Evolutionary conservation across 2,888 invertebrate species (phyloP), one percentile per base, ranked within the genome.

Genomic region (Thelaira solivaga): DNA sequence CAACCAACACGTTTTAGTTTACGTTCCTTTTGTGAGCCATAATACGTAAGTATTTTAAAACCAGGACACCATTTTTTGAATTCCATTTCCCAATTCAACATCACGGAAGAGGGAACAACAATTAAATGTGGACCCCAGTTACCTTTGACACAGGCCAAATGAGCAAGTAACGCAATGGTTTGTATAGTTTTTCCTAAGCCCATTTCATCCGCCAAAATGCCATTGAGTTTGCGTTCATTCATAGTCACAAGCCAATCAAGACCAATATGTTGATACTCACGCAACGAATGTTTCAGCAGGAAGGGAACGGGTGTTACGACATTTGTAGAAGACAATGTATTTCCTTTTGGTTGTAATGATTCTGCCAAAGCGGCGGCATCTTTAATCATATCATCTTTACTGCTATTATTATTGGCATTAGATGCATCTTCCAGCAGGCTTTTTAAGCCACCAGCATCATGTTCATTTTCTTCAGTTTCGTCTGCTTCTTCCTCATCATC

Each of bases 11-110:
- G 92, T 87, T 97, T 97, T 81, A 94, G 90, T 89, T 96, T 96
- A 69, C 99, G 91, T 89, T 99, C 99, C 88, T 98, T 98, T 84
- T 96, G 96, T 29, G 94, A 94, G 49, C 99, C 99, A 88, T 98
- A 99, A 89, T 99, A 99, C 1, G 99, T 99, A 82, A 99, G 92
- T 85, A 99, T 97, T 91, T 99, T 99, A 89, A 99, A 97, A 61
- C 96, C 97, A 0, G 99, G 99, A 89, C 98, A 99, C 99, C 99
- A 99, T 89, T 99, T 99, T 90, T 99, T 99, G 87, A 98, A 96
- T 90, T 99, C 99, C 96, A 99, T 97, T 91, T 99, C 99, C 99
- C 99, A 99, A 90, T 99, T 99, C 79, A 99, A 92, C 95, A 99
- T 98, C 59, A 99, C 99, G 82, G 98, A 98, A 13, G 99, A 99